These are phyloP conservation scores for Elgaria multicarinata DNA, from an alignment of 2,113 vertebrate species.

Conservation along the genomic window DNA sequence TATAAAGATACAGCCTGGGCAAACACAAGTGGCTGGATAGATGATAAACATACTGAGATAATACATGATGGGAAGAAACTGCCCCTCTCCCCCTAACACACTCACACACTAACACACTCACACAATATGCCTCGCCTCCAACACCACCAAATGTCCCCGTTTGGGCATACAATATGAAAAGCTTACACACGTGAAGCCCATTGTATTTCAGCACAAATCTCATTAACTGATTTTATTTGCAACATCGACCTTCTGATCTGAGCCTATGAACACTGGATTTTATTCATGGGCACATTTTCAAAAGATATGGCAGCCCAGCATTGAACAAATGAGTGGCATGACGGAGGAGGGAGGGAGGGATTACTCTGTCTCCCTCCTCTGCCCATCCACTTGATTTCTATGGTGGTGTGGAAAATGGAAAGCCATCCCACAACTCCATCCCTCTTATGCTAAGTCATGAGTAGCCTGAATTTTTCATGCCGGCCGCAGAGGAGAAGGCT, in stretches of 20 bases:
- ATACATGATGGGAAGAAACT: background rate
- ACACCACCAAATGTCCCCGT: background rate
- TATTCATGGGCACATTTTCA: background rate
- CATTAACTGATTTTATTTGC: background rate
- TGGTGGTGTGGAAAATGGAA: background rate
- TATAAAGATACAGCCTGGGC: background rate
- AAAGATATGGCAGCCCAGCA: background rate
- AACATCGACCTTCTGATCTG: background rate
- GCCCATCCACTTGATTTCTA: background rate
- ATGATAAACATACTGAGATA: background rate
- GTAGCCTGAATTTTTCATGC: background rate
- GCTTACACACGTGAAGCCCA: background rate
- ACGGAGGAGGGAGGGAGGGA: background rate
- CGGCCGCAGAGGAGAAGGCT: background rate
- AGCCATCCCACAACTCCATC: background rate
- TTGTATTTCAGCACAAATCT: background rate
- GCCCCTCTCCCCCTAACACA: background rate
- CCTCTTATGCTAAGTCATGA: background rate
- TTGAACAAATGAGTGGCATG: too few relatives aligned
- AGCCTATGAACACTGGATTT: background rate
- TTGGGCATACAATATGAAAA: background rate
- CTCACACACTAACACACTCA: background rate
- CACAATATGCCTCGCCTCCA: too few relatives aligned
- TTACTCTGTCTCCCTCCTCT: background rate
- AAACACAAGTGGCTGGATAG: too few relatives aligned